Conservation (phyloP, 2,113 vertebrate genomes). For the Daphoenositta chrysoptera region DNA sequence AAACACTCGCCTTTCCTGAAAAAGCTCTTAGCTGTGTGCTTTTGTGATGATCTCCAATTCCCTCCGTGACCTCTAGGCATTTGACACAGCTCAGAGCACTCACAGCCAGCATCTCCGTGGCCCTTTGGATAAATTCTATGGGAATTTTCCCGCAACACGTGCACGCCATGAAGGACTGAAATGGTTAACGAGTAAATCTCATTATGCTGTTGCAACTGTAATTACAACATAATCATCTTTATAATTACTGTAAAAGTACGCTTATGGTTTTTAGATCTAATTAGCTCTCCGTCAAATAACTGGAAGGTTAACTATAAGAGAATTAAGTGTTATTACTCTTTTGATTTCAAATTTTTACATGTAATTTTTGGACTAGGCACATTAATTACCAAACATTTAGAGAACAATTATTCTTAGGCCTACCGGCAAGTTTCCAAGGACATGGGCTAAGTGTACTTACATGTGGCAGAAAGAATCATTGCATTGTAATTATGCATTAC, state of each 20-base stretch:
- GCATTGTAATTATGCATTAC: neutral
- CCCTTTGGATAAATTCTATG: neutral
- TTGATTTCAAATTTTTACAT: slow-evolving; percentile 38
- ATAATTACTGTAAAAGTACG: slow-evolving; percentile 26
- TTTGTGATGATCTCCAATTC: neutral
- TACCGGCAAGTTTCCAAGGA: slow-evolving; percentile 12
- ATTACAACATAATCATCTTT: slow-evolving; percentile 40
- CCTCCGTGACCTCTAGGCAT: neutral
- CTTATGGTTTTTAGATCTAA: slow-evolving; percentile 50
- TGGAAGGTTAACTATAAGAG: slow-evolving; percentile 37
- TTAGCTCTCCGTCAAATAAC: slow-evolving; percentile 49
- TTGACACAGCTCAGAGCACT: neutral
- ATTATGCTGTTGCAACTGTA: slow-evolving; percentile 10
- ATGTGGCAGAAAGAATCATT: neutral
- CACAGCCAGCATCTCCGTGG: neutral
- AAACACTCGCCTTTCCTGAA: neutral
- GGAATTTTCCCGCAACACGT: neutral
- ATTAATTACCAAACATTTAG: slow-evolving; percentile 50
- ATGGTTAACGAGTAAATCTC: slow-evolving; percentile 21
- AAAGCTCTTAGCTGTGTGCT: neutral
- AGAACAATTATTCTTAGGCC: slow-evolving; percentile 22
- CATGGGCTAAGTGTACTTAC: neutral
- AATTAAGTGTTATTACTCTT: slow-evolving; percentile 54
- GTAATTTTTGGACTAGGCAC: slow-evolving; percentile 8
- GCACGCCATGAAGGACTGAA: neutral